Conservation (phyloP, 2,888 invertebrate species). For the Liopterus haemorrhoidalis region DNA sequence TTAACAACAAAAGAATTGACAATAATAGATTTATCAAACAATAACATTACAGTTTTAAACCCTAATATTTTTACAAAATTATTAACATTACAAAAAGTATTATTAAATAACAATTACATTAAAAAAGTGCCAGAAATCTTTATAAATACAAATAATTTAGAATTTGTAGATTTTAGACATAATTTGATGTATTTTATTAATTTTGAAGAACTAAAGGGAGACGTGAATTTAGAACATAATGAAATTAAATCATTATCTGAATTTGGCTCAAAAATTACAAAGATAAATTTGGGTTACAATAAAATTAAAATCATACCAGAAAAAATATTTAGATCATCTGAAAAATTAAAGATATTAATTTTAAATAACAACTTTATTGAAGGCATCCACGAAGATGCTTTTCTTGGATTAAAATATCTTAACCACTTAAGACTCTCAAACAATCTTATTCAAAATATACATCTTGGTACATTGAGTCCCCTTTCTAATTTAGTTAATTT, state of each 20-base stretch:
- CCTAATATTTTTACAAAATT: slow-evolving; percentile 1
- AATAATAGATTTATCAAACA: slow-evolving; percentile 3
- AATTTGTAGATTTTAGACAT: not conserved
- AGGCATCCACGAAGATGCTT: slow-evolving; percentile 1
- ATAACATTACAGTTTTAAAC: not conserved
- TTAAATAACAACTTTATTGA: not conserved
- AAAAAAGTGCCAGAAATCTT: not conserved
- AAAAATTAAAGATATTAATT: not conserved
- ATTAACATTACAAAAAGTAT: not conserved
- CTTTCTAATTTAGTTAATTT: not conserved
- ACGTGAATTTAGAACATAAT: not conserved
- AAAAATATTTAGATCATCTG: slow-evolving; percentile 34
- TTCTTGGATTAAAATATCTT: slow-evolving; percentile 1
- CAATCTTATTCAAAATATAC: not conserved
- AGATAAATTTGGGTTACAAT: slow-evolving; percentile 62
- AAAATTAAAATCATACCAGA: slow-evolving; percentile 54
- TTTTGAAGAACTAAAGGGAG: slow-evolving; percentile 1
- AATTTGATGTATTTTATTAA: not conserved
- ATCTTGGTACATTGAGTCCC: slow-evolving; percentile 2
- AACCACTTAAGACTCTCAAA: not conserved
- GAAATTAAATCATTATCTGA: not conserved
- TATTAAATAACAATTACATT: slow-evolving; percentile 2
- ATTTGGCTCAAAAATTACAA: not conserved
- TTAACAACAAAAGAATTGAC: slow-evolving; percentile 9
- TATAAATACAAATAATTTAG: slow-evolving; percentile 2